Evolutionary conservation across 2,888 invertebrate genomes (phyloP).

Genomic region (Torymus auratus): DNA sequence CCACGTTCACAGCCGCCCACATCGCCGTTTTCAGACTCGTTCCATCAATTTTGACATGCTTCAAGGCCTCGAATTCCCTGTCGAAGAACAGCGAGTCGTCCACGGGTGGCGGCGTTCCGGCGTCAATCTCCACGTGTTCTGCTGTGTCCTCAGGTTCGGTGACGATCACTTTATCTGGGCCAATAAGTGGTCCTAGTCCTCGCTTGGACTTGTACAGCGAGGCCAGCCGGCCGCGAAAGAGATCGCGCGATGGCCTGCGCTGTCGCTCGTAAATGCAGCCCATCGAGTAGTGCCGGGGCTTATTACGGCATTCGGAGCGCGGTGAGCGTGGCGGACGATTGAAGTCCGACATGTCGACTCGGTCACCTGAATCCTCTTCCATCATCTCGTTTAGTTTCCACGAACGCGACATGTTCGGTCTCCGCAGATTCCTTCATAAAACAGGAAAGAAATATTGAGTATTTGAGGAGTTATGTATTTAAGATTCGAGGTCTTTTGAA

Average conservation of each 20-base stretch:
- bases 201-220: conserved; percentile 68
- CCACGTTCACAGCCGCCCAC: conserved; percentile 69
- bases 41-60: conserved; percentile 65
- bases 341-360: conserved; percentile 29
- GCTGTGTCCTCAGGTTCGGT: conserved; percentile 35
- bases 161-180: conserved; percentile 62
- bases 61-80: conserved; percentile 67
- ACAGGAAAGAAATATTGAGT: too few species aligned
- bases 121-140: conserved; percentile 70
- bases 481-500: too few species aligned
- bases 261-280: conserved; percentile 66
- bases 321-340: background rate
- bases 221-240: conserved; percentile 63
- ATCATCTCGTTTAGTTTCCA: conserved; percentile 35
- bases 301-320: conserved; percentile 45
- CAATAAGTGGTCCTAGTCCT: conserved; percentile 54
- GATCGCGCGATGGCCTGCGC: conserved; percentile 59
- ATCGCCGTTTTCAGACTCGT: conserved; percentile 68
- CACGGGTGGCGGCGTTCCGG: conserved; percentile 72
- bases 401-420: conserved; percentile 43
- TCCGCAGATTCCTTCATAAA: background rate
- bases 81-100: conserved; percentile 74
- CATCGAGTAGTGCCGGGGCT: conserved; percentile 67
- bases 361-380: conserved; percentile 33
- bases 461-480: too few species aligned